Evolutionary conservation across 2,113 vertebrate species (phyloP), one percentile per base, ranked within the genome.

Genomic region (Apteryx mantelli): DNA sequence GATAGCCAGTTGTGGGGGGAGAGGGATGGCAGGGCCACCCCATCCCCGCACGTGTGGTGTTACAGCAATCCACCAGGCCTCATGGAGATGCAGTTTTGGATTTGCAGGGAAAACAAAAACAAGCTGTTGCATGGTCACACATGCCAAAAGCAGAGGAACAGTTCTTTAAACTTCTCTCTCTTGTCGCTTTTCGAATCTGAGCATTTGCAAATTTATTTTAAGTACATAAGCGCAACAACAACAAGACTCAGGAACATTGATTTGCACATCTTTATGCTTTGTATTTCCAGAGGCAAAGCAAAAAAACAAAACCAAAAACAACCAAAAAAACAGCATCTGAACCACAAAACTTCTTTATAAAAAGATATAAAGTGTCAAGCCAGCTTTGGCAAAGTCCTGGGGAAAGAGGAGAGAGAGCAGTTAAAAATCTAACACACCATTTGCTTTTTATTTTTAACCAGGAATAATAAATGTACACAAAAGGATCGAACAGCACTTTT

Each of bases 401-500:
- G 20, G 40, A 79, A 83, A 48, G 8, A 68, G 10, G n/a, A 36
- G 8, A 66, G 16, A 81, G 5, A 63, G 14, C 38, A 88, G 68
- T 88, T 64, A 89, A 79, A 96, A 96, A 81, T 70, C 40, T 75
- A 89, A 91, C 32, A 77, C 63, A 60, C 19, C 5, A 34, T 90
- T 76, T 93, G 55, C 19, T 82, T 93, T 90, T 79, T 53, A 82
- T 46, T 95, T 97, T 93, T 83, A 83, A 92, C 85, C 38, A 66
- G 38, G 22, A 85, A 76, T 69, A 91, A 46, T 95, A 89, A 92
- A 73, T 38, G 74, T 95, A 95, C 89, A 96, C 44, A 94, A 93
- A 92, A 95, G 64, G 91, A 91, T 74, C 74, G 78, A 88, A 46
- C 66, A 32, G 60, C 58, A 80, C 50, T 79, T 89, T 93, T 94